Conservation (phyloP, 2,888 invertebrate species). For the Microctonus aethiopoides region DNA sequence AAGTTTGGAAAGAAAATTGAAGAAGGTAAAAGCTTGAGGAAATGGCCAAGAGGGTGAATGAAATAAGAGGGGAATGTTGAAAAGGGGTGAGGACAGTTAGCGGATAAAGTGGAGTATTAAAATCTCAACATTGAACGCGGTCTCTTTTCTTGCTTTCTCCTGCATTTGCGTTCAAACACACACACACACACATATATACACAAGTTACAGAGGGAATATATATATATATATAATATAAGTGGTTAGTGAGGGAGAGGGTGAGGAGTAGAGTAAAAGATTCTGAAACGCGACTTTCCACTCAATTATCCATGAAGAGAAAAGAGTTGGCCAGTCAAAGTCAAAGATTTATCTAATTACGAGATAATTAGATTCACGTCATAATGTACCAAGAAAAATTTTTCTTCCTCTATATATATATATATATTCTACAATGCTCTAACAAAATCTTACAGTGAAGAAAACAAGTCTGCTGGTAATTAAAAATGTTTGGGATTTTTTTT, state of each 20-base stretch:
- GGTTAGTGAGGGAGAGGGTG: neutral
- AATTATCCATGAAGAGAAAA: slow-evolving; percentile 35
- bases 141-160: neutral
- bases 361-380: slow-evolving; percentile 40
- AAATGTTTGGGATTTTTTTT: neutral
- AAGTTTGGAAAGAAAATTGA: neutral
- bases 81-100: neutral
- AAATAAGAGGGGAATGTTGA: neutral
- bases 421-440: neutral
- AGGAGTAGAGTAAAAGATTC: neutral
- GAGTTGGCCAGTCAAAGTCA: slow-evolving; percentile 36
- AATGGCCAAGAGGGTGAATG: neutral
- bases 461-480: neutral
- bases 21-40: neutral
- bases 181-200: neutral
- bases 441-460: neutral
- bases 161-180: neutral
- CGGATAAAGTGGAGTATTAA: slow-evolving; percentile 11
- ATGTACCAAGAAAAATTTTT: neutral
- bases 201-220: neutral
- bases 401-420: neutral
- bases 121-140: neutral
- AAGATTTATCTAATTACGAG: slow-evolving; percentile 45
- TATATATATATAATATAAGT: too few species aligned
- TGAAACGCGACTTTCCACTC: slow-evolving; percentile 38